Conservation (phyloP, 2,113 vertebrate species). For the Sceloporus undulatus region DNA sequence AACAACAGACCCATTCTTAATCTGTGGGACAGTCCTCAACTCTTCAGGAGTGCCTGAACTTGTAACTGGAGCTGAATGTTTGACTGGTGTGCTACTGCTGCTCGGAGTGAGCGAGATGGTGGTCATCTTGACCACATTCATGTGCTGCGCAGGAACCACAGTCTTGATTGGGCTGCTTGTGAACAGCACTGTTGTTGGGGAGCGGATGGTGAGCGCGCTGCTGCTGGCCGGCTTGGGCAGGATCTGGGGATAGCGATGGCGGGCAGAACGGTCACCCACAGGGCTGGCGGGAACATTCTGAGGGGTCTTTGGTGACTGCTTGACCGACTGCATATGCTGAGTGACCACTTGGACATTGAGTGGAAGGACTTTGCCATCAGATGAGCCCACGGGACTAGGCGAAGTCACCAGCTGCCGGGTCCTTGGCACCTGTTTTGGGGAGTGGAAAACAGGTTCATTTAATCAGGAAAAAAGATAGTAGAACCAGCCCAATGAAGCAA, state of each 20-base stretch:
- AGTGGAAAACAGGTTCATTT: constrained; percentile 7
- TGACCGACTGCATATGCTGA: constrained; percentile 92
- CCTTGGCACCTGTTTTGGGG: constrained; percentile 85
- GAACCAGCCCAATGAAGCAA: no score
- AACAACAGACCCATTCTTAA: constrained; percentile 85
- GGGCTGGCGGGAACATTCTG: constrained; percentile 89
- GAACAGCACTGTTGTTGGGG: constrained; percentile 94
- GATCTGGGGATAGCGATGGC: constrained; percentile 96
- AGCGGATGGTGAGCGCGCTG: constrained; percentile 89
- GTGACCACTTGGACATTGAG: constrained; percentile 96
- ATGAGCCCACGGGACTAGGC: constrained; percentile 86
- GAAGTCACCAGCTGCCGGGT: constrained; percentile 91
- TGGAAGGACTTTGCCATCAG: constrained; percentile 92
- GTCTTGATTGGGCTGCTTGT: constrained; percentile 95
- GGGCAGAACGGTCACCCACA: constrained; percentile 88
- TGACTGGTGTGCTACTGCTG: constrained; percentile 80
- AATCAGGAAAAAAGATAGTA: no score
- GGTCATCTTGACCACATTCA: constrained; percentile 96
- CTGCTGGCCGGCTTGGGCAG: constrained; percentile 92
- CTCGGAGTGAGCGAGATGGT: constrained; percentile 91
- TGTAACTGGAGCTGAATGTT: constrained; percentile 83
- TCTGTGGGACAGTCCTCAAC: constrained; percentile 76
- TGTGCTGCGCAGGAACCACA: constrained; percentile 90
- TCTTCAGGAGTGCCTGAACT: constrained; percentile 80
- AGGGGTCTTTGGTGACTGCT: constrained; percentile 89